These are phyloP conservation scores for Hyppa rectilinea DNA, from an alignment of 2,888 invertebrate genomes.

Conservation along the genomic window DNA sequence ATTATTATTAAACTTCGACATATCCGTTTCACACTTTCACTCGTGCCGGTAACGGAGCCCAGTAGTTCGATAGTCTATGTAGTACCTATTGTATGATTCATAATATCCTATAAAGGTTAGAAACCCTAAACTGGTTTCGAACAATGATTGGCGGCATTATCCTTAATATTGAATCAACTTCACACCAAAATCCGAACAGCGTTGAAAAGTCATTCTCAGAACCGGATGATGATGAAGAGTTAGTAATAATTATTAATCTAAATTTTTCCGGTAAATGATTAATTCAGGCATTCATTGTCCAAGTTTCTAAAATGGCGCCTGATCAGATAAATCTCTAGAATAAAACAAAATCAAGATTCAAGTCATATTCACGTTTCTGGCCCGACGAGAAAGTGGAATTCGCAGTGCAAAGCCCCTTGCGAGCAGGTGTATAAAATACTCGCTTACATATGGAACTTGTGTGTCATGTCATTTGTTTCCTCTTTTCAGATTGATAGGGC, in stretches of 20 bases:
- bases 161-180: not conserved
- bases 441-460: slow-evolving; percentile 26
- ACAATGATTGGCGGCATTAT: not conserved
- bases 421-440: slow-evolving; percentile 39
- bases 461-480: slow-evolving; percentile 54
- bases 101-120: slow-evolving; percentile 9
- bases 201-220: not conserved
- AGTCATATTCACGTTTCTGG: slow-evolving; percentile 42
- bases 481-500: slow-evolving; percentile 92
- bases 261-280: slow-evolving; percentile 1
- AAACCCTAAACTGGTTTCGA: not conserved
- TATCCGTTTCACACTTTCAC: not conserved
- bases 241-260: not conserved
- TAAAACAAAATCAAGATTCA: slow-evolving; percentile 47
- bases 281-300: not conserved
- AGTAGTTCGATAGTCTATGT: slow-evolving; percentile 8
- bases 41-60: not conserved
- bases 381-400: slow-evolving; percentile 52
- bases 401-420: slow-evolving; percentile 45
- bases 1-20: slow-evolving; percentile 19
- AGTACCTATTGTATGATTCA: slow-evolving; percentile 9
- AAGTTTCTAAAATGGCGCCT: slow-evolving; percentile 26
- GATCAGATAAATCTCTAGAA: slow-evolving; percentile 17
- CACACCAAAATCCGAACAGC: not conserved
- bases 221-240: not conserved